These are phyloP conservation scores for Dryobota labecula DNA, from an alignment of 2,888 invertebrate species.

Conservation along the genomic window DNA sequence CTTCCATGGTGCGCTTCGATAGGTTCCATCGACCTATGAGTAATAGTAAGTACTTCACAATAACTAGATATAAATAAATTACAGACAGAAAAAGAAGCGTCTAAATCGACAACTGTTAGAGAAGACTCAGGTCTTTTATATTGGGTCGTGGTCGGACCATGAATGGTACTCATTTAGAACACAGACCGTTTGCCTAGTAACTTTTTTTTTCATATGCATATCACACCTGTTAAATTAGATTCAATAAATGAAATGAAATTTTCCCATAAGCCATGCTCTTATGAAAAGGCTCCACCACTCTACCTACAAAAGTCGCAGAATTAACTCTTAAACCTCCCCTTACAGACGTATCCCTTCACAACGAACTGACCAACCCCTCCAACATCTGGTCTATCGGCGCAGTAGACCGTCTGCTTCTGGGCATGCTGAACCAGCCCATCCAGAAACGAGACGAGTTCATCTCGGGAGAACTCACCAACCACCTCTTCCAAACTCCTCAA, in stretches of 20 bases:
- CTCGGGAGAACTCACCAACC: constrained; percentile 95
- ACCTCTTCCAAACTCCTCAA: constrained; percentile 93
- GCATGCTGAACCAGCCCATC: constrained; percentile 94
- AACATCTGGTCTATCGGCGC: constrained; percentile 95
- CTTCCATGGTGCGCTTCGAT: constrained; percentile 94
- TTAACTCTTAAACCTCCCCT: constrained; percentile 6
- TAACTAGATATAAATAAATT: background rate
- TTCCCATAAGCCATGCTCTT: too few species aligned
- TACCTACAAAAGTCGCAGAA: background rate
- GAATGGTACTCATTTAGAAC: background rate
- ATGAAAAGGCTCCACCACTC: background rate
- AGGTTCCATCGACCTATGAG: constrained; percentile 92
- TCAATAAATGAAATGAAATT: background rate
- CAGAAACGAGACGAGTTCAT: constrained; percentile 96
- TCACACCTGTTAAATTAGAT: background rate
- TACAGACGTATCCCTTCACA: constrained; percentile 94
- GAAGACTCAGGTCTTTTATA: background rate
- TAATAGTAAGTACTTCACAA: constrained; percentile 91
- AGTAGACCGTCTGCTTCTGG: constrained; percentile 94
- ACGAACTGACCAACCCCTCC: constrained; percentile 93
- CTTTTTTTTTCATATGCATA: background rate
- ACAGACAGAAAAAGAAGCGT: background rate
- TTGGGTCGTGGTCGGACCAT: background rate
- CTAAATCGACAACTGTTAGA: too few species aligned
- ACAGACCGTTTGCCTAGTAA: background rate